Percentiles rank a stretch among this genome's conserved stretches.
Conservation (phyloP, 2,888 invertebrate species). For the Andrena haemorrhoa region DNA sequence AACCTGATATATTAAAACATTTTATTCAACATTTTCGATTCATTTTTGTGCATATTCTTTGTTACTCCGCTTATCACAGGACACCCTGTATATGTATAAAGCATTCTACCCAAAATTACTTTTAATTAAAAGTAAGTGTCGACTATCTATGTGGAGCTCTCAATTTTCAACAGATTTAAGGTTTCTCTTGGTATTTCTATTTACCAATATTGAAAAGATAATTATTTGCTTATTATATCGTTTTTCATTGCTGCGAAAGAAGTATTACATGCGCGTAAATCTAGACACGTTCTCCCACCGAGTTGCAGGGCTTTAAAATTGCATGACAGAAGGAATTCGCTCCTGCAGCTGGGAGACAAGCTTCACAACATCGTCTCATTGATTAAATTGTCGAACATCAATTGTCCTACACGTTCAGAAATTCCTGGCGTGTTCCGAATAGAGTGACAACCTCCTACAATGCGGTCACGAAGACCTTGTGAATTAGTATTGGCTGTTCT, state of each 20-base stretch:
- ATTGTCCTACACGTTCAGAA: slow-evolving; percentile 5
- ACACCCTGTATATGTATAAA: no score
- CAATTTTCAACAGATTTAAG: no score
- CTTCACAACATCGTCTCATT: slow-evolving; percentile 6
- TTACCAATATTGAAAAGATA: no score
- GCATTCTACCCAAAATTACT: no score
- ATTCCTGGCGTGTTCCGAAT: slow-evolving; percentile 1
- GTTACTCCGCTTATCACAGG: no score
- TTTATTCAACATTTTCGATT: no score
- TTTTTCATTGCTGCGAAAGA: not conserved
- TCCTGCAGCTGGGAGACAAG: not conserved
- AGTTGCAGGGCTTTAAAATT: not conserved
- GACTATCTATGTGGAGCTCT: no score
- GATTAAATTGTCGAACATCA: slow-evolving; percentile 4
- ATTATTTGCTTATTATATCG: no score
- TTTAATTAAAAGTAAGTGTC: no score
- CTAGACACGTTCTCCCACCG: not conserved
- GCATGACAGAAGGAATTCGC: not conserved
- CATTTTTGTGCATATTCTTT: no score
- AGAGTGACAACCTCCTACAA: slow-evolving; percentile 5
- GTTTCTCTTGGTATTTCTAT: no score
- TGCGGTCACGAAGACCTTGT: slow-evolving; percentile 3
- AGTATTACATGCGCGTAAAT: not conserved
- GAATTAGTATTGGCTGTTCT: not conserved
- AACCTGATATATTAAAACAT: no score